phyloP scores from a whole-genome alignment of 2,888 invertebrate genomes.

The Cheilosia grossa region DNA sequence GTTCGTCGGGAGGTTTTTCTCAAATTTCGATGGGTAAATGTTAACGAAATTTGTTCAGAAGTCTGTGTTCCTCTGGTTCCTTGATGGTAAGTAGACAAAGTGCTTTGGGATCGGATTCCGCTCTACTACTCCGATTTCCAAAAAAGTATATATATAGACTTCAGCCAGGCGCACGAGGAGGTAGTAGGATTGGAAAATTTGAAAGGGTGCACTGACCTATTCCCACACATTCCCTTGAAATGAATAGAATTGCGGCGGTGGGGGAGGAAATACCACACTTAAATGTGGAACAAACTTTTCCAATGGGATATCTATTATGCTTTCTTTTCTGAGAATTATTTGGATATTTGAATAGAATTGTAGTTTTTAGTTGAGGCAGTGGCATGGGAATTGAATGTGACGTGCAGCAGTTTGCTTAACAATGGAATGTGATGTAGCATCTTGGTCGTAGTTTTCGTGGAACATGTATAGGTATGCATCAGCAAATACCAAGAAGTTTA shows the following conservation, averaged over 20 bases:
- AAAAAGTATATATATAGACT: neutral
- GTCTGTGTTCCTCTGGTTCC: constrained; percentile 32
- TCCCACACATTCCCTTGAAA: constrained; percentile 28
- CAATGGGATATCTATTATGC: constrained; percentile 54
- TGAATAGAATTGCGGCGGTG: neutral
- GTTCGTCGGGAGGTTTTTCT: constrained; percentile 21
- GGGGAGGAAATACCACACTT: constrained; percentile 21
- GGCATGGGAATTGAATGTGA: neutral
- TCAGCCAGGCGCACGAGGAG: neutral
- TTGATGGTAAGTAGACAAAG: constrained; percentile 49
- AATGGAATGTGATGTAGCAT: neutral
- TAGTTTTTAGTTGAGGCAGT: constrained; percentile 14
- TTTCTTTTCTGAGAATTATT: constrained; percentile 48
- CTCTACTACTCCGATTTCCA: constrained; percentile 24
- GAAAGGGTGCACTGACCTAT: constrained; percentile 51
- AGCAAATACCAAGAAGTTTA: too few relatives aligned
- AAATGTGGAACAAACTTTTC: constrained; percentile 57
- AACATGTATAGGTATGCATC: too few relatives aligned
- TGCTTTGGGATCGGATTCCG: constrained; percentile 60
- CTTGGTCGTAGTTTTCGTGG: neutral
- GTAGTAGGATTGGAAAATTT: constrained; percentile 37
- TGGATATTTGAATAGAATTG: constrained; percentile 25
- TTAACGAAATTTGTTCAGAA: constrained; percentile 57
- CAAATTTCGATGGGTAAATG: constrained; percentile 42
- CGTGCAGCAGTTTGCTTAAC: neutral